A percentile compares a stretch with the other conserved stretches of the same genome.
Evolutionary conservation across 2,888 invertebrate genomes (phyloP).

Genomic region (Lasius platythorax): DNA sequence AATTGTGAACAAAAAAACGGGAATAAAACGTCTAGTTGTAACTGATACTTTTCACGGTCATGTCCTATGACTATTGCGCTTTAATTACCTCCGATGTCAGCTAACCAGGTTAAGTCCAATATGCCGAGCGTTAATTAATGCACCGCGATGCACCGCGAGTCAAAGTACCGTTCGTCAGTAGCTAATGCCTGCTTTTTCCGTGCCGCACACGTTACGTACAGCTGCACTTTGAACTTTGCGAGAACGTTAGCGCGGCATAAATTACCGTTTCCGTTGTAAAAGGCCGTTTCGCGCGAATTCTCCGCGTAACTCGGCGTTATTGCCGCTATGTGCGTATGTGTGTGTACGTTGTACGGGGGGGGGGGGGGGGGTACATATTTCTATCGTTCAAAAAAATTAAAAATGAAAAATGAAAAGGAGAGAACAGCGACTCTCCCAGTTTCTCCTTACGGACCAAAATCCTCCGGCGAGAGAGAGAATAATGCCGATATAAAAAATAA

Average conservation of each 20-base stretch:
- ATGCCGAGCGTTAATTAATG: slow-evolving; percentile 62
- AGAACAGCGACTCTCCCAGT: not conserved
- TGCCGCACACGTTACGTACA: slow-evolving; percentile 40
- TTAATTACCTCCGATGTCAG: slow-evolving; percentile 62
- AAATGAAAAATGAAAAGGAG: slow-evolving; percentile 22
- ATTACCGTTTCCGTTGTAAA: slow-evolving; percentile 58
- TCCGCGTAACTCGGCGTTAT: slow-evolving; percentile 59
- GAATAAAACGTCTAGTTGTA: slow-evolving; percentile 9
- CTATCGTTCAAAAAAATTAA: not conserved
- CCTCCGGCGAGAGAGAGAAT: not conserved
- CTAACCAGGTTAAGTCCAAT: slow-evolving; percentile 60
- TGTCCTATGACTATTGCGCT: slow-evolving; percentile 45
- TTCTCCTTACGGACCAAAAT: not conserved
- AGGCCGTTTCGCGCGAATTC: slow-evolving; percentile 60
- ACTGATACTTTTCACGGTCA: slow-evolving; percentile 46
- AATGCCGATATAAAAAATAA: not conserved
- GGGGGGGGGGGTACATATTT: not conserved
- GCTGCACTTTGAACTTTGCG: slow-evolving; percentile 66
- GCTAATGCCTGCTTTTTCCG: slow-evolving; percentile 61
- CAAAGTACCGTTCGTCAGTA: slow-evolving; percentile 62
- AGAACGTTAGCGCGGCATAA: slow-evolving; percentile 57
- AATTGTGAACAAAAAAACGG: not conserved
- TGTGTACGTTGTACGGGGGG: not conserved
- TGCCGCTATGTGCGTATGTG: slow-evolving; percentile 17
- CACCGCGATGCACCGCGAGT: slow-evolving; percentile 60